Conservation (phyloP, 2,113 vertebrate genomes). For the Ascaphus truei region DNA sequence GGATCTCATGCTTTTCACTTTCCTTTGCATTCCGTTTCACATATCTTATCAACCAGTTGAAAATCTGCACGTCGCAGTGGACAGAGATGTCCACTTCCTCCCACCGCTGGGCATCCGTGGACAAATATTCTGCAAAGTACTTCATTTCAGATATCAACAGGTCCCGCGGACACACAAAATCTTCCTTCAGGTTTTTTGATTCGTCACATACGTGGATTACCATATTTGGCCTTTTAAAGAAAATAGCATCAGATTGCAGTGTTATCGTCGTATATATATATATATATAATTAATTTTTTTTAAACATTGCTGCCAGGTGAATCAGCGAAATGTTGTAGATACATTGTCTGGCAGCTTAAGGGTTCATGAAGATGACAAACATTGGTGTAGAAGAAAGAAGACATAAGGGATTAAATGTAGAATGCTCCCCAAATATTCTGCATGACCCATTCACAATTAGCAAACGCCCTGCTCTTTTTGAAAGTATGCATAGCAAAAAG, state of each 20-base stretch:
- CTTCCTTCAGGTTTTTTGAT: constrained; percentile 93
- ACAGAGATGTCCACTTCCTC: constrained; percentile 98
- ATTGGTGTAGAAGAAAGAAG: too few relatives aligned
- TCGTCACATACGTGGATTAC: constrained; percentile 97
- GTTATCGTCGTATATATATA: too few relatives aligned
- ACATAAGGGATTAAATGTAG: too few relatives aligned
- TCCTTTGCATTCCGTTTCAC: constrained; percentile 81
- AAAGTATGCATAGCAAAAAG: too few relatives aligned
- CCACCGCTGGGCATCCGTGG: constrained; percentile 89
- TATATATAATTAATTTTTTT: too few relatives aligned
- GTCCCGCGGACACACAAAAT: constrained; percentile 92
- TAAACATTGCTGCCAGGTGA: too few relatives aligned
- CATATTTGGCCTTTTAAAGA: constrained; percentile 82
- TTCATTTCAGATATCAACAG: constrained; percentile 94
- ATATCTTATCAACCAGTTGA: constrained; percentile 95
- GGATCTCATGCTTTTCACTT: constrained; percentile 69
- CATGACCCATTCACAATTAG: too few relatives aligned
- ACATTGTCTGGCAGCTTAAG: too few relatives aligned
- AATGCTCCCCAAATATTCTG: too few relatives aligned
- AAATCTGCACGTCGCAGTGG: constrained; percentile 96
- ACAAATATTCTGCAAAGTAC: constrained; percentile 93
- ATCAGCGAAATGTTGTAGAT: too few relatives aligned
- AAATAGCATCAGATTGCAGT: constrained; percentile 33
- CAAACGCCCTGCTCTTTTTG: too few relatives aligned
- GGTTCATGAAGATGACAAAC: too few relatives aligned